Conservation (phyloP, 2,797 vertebrate genomes). For the Eulemur rubriventer region DNA sequence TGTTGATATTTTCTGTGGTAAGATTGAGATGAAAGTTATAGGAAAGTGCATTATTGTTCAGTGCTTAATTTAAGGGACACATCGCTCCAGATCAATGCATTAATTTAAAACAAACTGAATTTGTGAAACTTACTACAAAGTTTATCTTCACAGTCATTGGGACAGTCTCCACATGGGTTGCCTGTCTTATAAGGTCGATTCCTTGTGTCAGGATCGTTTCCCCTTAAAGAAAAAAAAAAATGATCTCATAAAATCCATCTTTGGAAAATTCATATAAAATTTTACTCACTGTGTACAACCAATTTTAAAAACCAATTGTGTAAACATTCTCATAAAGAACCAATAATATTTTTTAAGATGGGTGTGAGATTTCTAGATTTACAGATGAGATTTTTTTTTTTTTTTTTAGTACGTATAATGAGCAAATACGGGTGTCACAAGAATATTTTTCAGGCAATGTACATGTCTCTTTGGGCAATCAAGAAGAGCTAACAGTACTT, state of each 20-base stretch:
- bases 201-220: background rate
- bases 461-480: background rate
- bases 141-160: background rate
- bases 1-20: background rate
- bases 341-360: background rate
- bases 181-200: background rate
- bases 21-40: background rate
- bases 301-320: background rate
- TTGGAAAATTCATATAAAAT: background rate
- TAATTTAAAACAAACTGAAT: background rate
- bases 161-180: background rate
- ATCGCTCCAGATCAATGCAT: background rate
- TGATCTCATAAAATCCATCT: background rate
- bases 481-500: background rate
- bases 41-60: background rate
- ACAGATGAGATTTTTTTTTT: no score
- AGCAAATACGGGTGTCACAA: background rate
- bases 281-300: background rate
- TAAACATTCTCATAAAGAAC: background rate
- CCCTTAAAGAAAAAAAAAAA: conserved; percentile 52
- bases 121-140: conserved; percentile 61
- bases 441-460: background rate
- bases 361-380: background rate
- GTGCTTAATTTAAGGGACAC: background rate
- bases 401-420: background rate